A percentile compares a stretch with the other conserved stretches of the same genome.
Evolutionary conservation across 2,888 invertebrate species (phyloP).

Genomic region (Tipula vernalis): DNA sequence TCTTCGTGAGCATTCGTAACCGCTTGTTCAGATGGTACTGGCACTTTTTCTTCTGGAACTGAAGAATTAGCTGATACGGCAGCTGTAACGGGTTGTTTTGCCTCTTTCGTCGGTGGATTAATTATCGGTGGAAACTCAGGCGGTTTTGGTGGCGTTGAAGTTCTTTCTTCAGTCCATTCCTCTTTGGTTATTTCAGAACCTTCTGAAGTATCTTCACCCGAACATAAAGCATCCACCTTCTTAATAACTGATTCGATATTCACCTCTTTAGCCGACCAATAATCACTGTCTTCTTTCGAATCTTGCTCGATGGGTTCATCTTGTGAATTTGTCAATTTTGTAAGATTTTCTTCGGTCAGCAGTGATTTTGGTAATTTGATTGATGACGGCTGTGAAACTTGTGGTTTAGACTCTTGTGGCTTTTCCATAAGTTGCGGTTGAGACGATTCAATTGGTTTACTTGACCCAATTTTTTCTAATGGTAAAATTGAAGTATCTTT

Average conservation of each 20-base stretch:
- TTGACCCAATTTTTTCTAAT: not conserved
- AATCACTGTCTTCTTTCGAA: slow-evolving; percentile 57
- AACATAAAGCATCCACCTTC: slow-evolving; percentile 57
- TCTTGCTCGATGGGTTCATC: slow-evolving; percentile 37
- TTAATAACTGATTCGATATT: slow-evolving; percentile 74
- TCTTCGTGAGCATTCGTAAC: slow-evolving; percentile 26
- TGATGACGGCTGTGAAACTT: not conserved
- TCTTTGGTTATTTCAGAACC: slow-evolving; percentile 5
- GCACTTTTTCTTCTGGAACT: slow-evolving; percentile 8
- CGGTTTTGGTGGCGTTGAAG: not conserved
- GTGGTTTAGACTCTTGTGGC: not conserved
- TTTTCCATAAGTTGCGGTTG: not conserved
- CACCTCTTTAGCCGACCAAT: slow-evolving; percentile 66
- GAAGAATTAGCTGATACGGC: not conserved
- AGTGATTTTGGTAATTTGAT: slow-evolving; percentile 21
- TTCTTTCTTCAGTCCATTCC: not conserved
- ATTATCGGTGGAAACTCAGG: not conserved
- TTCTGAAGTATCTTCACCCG: slow-evolving; percentile 26
- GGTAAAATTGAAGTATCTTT: slow-evolving; percentile 13
- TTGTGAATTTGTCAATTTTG: slow-evolving; percentile 24
- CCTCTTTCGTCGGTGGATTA: not conserved
- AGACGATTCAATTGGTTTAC: slow-evolving; percentile 12
- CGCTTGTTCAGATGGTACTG: slow-evolving; percentile 11
- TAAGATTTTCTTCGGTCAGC: slow-evolving; percentile 29
- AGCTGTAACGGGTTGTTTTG: not conserved